Percentiles rank a stretch among this genome's conserved stretches.
These are phyloP conservation scores for Drosophila testacea DNA, from an alignment of 2,888 invertebrate genomes.

Conservation along the genomic window DNA sequence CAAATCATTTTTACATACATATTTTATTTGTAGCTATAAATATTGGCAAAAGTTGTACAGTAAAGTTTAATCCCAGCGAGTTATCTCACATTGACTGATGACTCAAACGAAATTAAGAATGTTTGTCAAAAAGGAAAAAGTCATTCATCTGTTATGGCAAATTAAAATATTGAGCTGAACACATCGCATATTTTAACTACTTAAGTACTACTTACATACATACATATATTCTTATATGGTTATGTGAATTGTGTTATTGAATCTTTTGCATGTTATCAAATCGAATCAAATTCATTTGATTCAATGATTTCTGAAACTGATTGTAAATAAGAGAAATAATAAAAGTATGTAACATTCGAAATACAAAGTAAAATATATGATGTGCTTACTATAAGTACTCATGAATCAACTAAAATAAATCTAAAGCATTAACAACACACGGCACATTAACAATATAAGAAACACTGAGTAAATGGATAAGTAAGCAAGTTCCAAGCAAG, in stretches of 20 bases:
- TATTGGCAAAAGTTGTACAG: neutral
- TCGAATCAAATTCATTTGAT: conserved; percentile 17
- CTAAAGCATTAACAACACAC: conserved; percentile 10
- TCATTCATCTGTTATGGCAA: conserved; percentile 16
- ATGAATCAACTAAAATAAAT: conserved; percentile 50
- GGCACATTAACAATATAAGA: conserved; percentile 45
- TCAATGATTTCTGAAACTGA: conserved; percentile 35
- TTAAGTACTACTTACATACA: neutral
- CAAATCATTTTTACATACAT: conserved; percentile 1
- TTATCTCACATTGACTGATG: conserved; percentile 1
- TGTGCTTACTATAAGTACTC: conserved; percentile 35
- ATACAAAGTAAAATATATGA: conserved; percentile 21
- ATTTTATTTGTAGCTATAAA: conserved; percentile 2
- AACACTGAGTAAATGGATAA: conserved; percentile 50
- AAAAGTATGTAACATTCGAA: conserved; percentile 15
- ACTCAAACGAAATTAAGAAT: neutral
- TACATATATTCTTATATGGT: neutral
- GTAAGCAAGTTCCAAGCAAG: conserved; percentile 70
- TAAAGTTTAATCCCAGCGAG: neutral
- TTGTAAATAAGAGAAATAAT: conserved; percentile 42
- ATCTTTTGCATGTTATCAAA: conserved; percentile 23
- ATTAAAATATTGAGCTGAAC: conserved; percentile 29
- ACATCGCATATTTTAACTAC: conserved; percentile 9
- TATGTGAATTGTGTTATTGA: conserved; percentile 15
- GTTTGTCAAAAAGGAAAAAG: neutral